Evolutionary conservation across 1,140 invertebrate genomes (phyloP), one percentile per base, ranked within the genome.

Genomic region (Trichonephila inaurata): DNA sequence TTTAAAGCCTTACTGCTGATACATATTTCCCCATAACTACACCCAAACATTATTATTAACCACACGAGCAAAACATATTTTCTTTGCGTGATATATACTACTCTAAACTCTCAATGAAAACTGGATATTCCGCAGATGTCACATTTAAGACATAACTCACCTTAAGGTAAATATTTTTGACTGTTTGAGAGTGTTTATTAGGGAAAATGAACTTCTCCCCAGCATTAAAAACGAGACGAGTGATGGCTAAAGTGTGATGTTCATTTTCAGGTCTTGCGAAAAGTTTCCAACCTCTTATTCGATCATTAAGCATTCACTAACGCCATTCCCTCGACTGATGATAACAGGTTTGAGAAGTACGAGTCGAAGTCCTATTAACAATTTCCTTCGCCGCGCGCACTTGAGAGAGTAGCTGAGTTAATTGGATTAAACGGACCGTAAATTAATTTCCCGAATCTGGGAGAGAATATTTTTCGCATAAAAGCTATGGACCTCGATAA

Each of bases 391-490:
- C 82, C 82, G 21, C 51, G 82, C 24, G 28, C 51, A 51, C 82
- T 83, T 60, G 10, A 44, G 51, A 83, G 82, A 83, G 82, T 83
- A 83, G 44, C 44, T 40, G 51, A 60, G 82, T 58, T 83, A 83
- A 83, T 83, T 83, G 82, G 82, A 83, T 83, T 83, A 83, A 83
- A 51, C 82, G 82, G 44, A 51, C 40, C 51, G 82, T 60, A 83
- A 83, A 83, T 83, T 83, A 60, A 83, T 83, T 83, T 83, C 82
- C 77, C 82, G 82, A 83, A 83, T 83, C 40, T 77, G 1, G 44
- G 82, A 60, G 82, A 28, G 82, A 83, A 83, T 83, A 83, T 83
- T 83, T 83, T 83, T 60, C 40, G 82, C 19, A 24, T n/a, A 77
- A 77, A 77, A 77, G 72, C 72, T 77, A 40, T 28, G 16, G 24